Base-by-base conservation (phyloP, 2,888 invertebrate genomes). In the Chironomus tentans region DNA sequence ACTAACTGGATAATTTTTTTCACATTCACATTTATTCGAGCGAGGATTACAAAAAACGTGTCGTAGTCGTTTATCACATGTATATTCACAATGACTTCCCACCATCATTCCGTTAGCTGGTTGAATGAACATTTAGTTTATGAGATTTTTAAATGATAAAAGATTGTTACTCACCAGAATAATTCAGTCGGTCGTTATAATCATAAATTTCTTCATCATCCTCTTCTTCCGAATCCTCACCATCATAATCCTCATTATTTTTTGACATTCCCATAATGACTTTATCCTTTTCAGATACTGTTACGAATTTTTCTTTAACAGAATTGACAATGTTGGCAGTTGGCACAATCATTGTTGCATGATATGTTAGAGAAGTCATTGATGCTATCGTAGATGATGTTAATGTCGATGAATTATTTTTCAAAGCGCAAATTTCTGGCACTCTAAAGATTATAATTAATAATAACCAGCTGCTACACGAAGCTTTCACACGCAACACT, bases 1-100 rank as follows among this genome's bases (percentile, higher is more conserved):
- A 80, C 88, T 87, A 79, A 94, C 94, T n/a, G 93, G 91, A 83
- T 91, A 92, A 80, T 89, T 90, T 81, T 90, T 89, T 81, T 93
- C 91, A 84, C 94, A 94, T 82, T 91, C 90, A 85, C 94, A 94
- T 78, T 86, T 85, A 77, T 87, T 86, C 76, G 88, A 88, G 79
- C 86, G 84, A 77, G 89, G 88, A 84, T 93, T 92, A 84, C 93
- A 93, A 85, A 85, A 87, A 80, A 92, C 93, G 85, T 94, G 92
- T 81, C 89, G 85, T 79, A 94, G 86, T 79, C 87, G 87, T 4
- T 90, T 85, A 84, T 89, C 90, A 85, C 94, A 94, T 78, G 87
- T 86, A 81, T 87, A 86, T 80, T 92, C 91, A 84, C 94, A 94
- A 73, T 90, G 89, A 68, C 92, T 91, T 77, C 94, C 69, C 28